Evolutionary conservation across 2,888 invertebrate genomes (phyloP), one percentile per base, ranked within the genome.

Genomic region (Cyaniris semiargus): DNA sequence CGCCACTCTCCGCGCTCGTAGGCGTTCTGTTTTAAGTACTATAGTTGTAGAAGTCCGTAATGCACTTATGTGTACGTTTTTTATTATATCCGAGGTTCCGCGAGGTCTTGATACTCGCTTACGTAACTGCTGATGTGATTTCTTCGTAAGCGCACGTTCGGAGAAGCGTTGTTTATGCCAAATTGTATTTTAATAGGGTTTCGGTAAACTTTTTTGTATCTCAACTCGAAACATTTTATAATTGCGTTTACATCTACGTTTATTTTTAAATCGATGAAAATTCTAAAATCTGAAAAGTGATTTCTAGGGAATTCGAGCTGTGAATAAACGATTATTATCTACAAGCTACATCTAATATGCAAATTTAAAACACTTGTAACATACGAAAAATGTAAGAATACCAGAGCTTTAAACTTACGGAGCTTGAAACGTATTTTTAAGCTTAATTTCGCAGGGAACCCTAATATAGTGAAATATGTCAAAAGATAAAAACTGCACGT

Each of bases 21-120:
- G 92, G 92, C 92, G 93, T 87, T 87, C 87, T 87, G 88, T 86
- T 89, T 88, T 90, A 89, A 86, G 86, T 85, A 87, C 86, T 90
- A 91, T 91, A 90, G 89, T 89, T 88, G 88, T 89, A 86, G 88
- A 87, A 86, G 87, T 87, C 89, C 90, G 92, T 90, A 92, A 90
- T 93, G 92, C 91, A 92, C 93, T 93, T 93, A 92, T 93, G 93
- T 92, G 93, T 91, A 86, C 92, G 89, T 93, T 93, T 93, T 94
- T 94, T 94, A 94, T 93, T 93, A 93, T 93, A 92, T 86, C 88
- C 89, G 83, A 79, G 80, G 81, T 80, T 81, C 79, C 78, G 78
- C 82, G 80, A 79, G 80, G 82, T 88, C 89, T 92, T 93, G 93
- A 87, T 92, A 86, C 86, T 90, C 89, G 81, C 84, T 86, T 86